These are phyloP conservation scores for Ctenicera cuprea DNA, from an alignment of 2,888 invertebrate genomes.

Conservation along the genomic window DNA sequence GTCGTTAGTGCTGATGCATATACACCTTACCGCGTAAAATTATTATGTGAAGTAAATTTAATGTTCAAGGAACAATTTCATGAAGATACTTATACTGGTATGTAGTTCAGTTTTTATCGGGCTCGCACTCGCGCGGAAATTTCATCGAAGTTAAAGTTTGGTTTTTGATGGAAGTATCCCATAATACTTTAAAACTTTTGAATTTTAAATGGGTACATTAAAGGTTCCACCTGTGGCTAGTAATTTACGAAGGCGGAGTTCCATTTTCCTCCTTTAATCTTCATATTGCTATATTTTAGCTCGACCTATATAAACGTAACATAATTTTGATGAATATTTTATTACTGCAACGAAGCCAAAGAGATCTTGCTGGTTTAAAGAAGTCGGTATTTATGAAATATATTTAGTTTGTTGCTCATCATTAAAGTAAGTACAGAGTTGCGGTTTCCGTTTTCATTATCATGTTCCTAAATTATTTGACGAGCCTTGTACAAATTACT, in stretches of 20 bases:
- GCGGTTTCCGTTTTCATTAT: too few relatives aligned
- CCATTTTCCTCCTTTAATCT: conserved; percentile 6
- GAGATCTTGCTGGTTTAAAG: too few relatives aligned
- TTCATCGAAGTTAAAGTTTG: conserved; percentile 6
- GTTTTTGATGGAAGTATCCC: conserved; percentile 8
- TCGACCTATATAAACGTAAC: neutral
- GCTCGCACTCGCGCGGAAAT: neutral
- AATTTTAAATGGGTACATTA: conserved; percentile 29
- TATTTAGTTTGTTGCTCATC: too few relatives aligned
- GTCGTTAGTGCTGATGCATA: too few relatives aligned
- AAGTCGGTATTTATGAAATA: too few relatives aligned
- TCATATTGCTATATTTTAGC: neutral
- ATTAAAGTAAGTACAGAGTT: too few relatives aligned
- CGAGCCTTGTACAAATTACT: too few relatives aligned
- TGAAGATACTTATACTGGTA: neutral
- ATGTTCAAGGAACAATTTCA: neutral
- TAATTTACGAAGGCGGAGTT: conserved; percentile 4
- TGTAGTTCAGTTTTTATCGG: neutral
- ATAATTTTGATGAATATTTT: neutral
- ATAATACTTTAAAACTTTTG: conserved; percentile 13
- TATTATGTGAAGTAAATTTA: too few relatives aligned
- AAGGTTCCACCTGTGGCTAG: conserved; percentile 22
- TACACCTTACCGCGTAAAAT: too few relatives aligned
- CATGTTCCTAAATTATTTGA: too few relatives aligned
- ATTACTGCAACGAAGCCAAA: neutral